Percentiles rank a stretch among this genome's conserved stretches.
Evolutionary conservation across 1,140 invertebrate species (phyloP).

Genomic region (Chrysomallon squamiferum): DNA sequence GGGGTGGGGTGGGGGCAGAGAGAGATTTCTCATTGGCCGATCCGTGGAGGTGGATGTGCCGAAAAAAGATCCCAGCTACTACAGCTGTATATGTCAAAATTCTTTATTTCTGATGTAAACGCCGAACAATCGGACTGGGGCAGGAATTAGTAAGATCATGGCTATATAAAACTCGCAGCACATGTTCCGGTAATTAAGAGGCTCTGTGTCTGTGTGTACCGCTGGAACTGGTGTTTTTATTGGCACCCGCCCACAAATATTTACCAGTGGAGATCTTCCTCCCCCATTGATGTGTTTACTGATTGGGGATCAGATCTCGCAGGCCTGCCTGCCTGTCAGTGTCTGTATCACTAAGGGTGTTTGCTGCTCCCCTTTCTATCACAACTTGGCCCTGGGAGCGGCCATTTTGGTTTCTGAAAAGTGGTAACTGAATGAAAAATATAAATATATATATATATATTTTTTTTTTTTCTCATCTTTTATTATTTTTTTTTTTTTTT

Average conservation of each 20-base stretch:
- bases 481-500: too few species aligned
- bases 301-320: constrained; percentile 2
- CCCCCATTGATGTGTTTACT: constrained; percentile 16
- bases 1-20: neutral
- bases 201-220: too few species aligned
- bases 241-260: constrained; percentile 24
- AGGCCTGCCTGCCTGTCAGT: neutral
- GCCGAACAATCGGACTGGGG: neutral
- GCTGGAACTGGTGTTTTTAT: constrained; percentile 11
- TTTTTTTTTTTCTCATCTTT: too few species aligned
- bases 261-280: constrained; percentile 8
- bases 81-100: constrained; percentile 8
- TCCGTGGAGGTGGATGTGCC: too few species aligned
- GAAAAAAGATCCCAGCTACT: neutral
- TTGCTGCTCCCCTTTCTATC: constrained; percentile 4
- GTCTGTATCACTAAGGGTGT: too few species aligned
- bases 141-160: constrained; percentile 18
- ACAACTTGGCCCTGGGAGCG: neutral
- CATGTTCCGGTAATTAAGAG: constrained; percentile 21
- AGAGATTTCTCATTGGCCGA: too few species aligned
- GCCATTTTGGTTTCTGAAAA: too few species aligned
- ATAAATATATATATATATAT: too few species aligned
- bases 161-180: constrained; percentile 16
- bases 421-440: too few species aligned
- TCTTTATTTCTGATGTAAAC: neutral